phyloP scores from a whole-genome alignment of 2,113 vertebrate genomes.

The Leptobrachium leishanense region DNA sequence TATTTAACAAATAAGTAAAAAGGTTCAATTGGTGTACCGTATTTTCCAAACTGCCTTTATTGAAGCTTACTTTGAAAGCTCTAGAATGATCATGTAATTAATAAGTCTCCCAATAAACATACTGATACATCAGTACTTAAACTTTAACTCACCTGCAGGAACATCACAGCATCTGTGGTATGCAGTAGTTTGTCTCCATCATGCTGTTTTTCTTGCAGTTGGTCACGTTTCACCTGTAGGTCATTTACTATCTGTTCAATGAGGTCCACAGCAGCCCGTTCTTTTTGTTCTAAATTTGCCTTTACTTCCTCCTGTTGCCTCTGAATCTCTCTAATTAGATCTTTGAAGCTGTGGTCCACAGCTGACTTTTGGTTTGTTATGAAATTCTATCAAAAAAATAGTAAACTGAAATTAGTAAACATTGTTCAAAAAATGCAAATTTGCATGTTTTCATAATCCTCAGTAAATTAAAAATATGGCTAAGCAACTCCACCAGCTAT shows the following conservation, averaged over 20 bases:
- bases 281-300: constrained; percentile 70
- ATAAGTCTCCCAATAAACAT: no score
- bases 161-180: constrained; percentile 76
- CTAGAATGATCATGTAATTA: no score
- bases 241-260: constrained; percentile 72
- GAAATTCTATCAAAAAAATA: constrained; percentile 62
- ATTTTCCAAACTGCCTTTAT: no score
- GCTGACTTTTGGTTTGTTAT: constrained; percentile 75
- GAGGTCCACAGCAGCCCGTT: constrained; percentile 69
- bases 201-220: constrained; percentile 72
- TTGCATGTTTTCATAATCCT: no score
- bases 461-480: no score
- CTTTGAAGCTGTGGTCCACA: constrained; percentile 75
- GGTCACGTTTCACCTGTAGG: constrained; percentile 71
- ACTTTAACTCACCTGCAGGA: constrained; percentile 67
- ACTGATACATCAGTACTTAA: background rate
- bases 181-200: constrained; percentile 73
- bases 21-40: no score
- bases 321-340: constrained; percentile 73
- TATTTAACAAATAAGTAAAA: no score
- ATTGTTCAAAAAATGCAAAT: no score
- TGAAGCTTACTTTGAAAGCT: no score
- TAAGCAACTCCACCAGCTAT: no score
- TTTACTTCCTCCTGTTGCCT: constrained; percentile 76
- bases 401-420: no score